Percentiles rank a stretch among this genome's conserved stretches.
These are phyloP conservation scores for Wiebesia pumilae DNA, from an alignment of 1,140 invertebrate genomes.

Conservation along the genomic window DNA sequence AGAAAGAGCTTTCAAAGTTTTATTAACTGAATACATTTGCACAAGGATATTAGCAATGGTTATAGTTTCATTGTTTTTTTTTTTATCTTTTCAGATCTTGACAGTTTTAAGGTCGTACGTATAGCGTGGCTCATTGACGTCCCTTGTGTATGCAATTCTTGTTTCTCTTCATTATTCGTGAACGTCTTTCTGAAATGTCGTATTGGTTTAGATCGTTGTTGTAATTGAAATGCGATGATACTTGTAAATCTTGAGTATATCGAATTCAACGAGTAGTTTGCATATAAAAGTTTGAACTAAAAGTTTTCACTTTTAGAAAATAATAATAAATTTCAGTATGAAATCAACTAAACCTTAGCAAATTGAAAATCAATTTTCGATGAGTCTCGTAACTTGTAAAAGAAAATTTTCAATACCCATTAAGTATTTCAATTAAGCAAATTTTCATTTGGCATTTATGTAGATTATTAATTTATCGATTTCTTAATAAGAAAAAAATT, in stretches of 20 bases:
- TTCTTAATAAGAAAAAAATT: too few relatives aligned
- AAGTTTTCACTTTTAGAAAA: too few relatives aligned
- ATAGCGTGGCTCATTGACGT: neutral
- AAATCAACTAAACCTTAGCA: too few relatives aligned
- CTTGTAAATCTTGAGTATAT: neutral
- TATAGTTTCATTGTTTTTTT: neutral
- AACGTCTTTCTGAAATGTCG: neutral
- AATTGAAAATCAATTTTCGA: too few relatives aligned
- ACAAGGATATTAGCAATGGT: neutral
- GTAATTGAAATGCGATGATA: neutral
- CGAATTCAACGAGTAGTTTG: too few relatives aligned
- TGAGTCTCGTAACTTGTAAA: too few relatives aligned
- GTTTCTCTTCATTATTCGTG: neutral
- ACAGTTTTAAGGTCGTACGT: neutral
- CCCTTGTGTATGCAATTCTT: neutral
- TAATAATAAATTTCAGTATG: too few relatives aligned
- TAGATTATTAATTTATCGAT: too few relatives aligned
- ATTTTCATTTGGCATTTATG: too few relatives aligned
- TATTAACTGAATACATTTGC: neutral
- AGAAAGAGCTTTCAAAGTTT: neutral
- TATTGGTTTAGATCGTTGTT: neutral
- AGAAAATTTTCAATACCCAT: too few relatives aligned
- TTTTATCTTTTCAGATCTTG: neutral
- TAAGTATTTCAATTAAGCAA: too few relatives aligned
- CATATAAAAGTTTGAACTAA: too few relatives aligned